Base-by-base conservation (phyloP, 1,140 invertebrate species). In the Lycorma delicatula region DNA sequence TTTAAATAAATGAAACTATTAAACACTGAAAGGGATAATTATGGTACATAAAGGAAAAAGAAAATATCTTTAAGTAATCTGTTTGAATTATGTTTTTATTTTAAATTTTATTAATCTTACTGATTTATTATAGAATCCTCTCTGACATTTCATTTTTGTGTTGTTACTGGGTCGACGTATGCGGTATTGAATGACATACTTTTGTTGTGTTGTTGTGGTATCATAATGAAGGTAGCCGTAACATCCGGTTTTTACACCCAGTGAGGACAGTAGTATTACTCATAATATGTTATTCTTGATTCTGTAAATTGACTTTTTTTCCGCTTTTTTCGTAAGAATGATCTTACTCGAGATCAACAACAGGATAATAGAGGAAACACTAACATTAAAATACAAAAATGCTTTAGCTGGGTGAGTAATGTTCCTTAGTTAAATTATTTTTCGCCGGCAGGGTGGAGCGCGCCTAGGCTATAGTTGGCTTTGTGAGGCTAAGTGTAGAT, bases 301-400 rank as follows among this genome's bases (percentile, higher is more conserved):
- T 60, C 27, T 58, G 22, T 27, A 41, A 52, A 28, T 18, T 48
- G 25, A 36, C 62, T 66, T 65, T 60, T 62, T 50, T n/a, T n/a
- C n/a, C n/a, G n/a, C n/a, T 63, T 57, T 58, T 64, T 16, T 56
- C 58, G 59, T 62, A 76, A 83, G 74, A 77, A 98, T 98, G 96
- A 98, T 98, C 82, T 83, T 98, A 73, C 81, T 98, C 67, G 96
- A 98, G 83, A 95, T 97, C 77, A 94, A 97, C 77, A 98, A 98
- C 79, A 86, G 93, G 74, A 94, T 97, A 76, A 84, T 98, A 64
- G 91, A 97, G 80, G 95, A 98, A 77, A 93, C 93, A 36, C 79
- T 98, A 70, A 85, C 84, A 68, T 80, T 91, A 60, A 97, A 97
- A 82, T 94, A 96, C 77, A 92, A 89, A 78, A 96, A 96, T 85